Percentiles rank a stretch among this genome's conserved stretches.
Evolutionary conservation across 2,888 invertebrate genomes (phyloP).

Genomic region (Amphipoea lucens): DNA sequence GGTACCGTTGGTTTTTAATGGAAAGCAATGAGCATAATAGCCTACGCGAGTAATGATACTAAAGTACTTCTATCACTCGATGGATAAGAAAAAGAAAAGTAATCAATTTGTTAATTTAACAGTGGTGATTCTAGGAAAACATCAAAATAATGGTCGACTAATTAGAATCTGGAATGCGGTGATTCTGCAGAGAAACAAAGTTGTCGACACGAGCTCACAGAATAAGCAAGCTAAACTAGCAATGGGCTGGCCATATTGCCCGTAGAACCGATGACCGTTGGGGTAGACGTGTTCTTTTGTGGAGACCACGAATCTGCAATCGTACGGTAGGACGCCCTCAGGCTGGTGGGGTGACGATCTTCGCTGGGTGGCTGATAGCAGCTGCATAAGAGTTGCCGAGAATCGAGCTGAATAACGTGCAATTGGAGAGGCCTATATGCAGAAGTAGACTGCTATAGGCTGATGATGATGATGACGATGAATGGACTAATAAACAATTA

Average conservation of each 20-base stretch:
- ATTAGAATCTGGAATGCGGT: not conserved
- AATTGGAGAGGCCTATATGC: no score
- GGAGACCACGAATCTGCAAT: not conserved
- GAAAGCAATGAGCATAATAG: slow-evolving; percentile 13
- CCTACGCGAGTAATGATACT: not conserved
- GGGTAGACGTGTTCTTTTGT: not conserved
- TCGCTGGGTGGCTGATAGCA: not conserved
- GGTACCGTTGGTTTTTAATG: slow-evolving; percentile 21
- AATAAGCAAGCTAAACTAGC: not conserved
- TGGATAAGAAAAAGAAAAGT: not conserved
- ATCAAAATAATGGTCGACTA: not conserved
- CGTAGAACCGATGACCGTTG: not conserved
- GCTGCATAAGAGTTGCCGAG: not conserved
- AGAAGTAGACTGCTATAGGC: no score
- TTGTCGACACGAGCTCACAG: not conserved
- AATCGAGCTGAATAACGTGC: not conserved
- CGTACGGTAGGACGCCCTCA: not conserved
- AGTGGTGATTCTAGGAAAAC: not conserved
- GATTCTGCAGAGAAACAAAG: not conserved
- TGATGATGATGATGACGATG: no score
- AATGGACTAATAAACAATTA: not conserved
- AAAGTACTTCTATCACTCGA: not conserved
- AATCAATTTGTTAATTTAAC: not conserved
- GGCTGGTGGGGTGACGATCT: not conserved
- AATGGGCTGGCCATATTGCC: not conserved